Conservation (phyloP, 2,797 vertebrate species). For the Borostomias antarcticus region DNA sequence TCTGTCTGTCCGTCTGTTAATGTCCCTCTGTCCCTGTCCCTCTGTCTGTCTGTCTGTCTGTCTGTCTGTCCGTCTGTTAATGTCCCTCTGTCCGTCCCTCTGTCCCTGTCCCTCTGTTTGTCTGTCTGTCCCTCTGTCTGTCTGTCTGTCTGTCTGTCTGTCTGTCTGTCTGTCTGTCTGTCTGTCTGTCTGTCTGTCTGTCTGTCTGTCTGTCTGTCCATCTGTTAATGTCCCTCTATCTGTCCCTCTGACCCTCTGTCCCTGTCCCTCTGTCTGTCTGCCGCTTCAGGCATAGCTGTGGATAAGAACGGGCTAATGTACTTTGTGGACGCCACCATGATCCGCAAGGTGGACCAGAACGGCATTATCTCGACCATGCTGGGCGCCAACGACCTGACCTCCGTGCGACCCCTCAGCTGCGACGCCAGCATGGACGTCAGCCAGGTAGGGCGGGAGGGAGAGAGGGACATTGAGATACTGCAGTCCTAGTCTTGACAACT, state of each 20-base stretch:
- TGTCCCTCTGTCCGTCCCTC: not conserved
- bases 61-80: too few relatives aligned
- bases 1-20: not conserved
- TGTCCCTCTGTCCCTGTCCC: not conserved
- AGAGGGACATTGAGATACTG: too few relatives aligned
- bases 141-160: not conserved
- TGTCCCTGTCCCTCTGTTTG: not conserved
- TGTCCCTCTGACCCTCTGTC: conserved; percentile 10
- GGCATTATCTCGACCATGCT: conserved; percentile 97
- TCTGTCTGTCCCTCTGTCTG: not conserved
- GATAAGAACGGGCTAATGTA: conserved; percentile 98
- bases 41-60: not conserved
- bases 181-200: conserved; percentile 3
- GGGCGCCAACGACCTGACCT: conserved; percentile 90
- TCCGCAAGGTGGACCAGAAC: conserved; percentile 97
- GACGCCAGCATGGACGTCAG: conserved; percentile 98
- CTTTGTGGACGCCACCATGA: conserved; percentile 98
- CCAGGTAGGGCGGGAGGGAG: conserved; percentile 80
- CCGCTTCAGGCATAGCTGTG: conserved; percentile 87
- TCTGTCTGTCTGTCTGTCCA: conserved; percentile 7
- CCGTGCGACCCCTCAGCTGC: conserved; percentile 88
- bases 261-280: conserved; percentile 22
- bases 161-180: not conserved
- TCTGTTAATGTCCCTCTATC: not conserved
- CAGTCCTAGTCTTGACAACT: too few relatives aligned